Evolutionary conservation across 2,797 vertebrate genomes (phyloP).

Genomic region (Myotis planiceps): DNA sequence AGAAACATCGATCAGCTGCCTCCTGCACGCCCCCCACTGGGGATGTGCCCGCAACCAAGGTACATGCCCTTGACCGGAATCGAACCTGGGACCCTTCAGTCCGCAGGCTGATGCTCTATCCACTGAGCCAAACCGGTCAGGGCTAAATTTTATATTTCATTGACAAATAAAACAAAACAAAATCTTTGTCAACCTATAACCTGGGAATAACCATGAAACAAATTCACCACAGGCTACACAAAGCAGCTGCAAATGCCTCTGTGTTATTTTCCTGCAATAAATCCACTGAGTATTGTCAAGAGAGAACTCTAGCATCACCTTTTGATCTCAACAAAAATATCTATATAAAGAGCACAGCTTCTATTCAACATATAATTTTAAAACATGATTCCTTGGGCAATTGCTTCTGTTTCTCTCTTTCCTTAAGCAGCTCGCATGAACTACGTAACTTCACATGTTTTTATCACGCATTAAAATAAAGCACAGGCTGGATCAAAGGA

Average conservation of each 20-base stretch:
- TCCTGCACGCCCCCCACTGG: no score
- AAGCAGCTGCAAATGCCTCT: not conserved
- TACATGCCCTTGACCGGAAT: no score
- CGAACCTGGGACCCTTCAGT: no score
- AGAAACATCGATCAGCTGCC: no score
- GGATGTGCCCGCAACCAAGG: no score
- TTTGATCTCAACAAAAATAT: not conserved
- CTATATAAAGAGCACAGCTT: not conserved
- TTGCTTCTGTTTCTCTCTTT: not conserved
- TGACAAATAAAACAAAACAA: constrained; percentile 26
- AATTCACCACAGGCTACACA: not conserved
- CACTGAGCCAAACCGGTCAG: no score
- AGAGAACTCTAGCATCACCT: not conserved
- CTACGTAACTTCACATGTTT: not conserved
- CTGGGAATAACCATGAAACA: not conserved
- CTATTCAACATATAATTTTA: not conserved
- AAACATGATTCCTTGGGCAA: not conserved
- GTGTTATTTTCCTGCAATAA: not conserved
- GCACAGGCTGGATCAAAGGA: not conserved
- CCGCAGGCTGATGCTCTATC: no score
- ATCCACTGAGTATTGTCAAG: not conserved
- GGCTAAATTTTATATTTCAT: not conserved
- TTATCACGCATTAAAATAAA: not conserved
- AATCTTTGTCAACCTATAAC: not conserved
- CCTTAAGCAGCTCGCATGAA: not conserved